Conservation (phyloP, 37 sponge, comb jelly and placozoan genomes). For the Halisarca cf. caerulea region DNA sequence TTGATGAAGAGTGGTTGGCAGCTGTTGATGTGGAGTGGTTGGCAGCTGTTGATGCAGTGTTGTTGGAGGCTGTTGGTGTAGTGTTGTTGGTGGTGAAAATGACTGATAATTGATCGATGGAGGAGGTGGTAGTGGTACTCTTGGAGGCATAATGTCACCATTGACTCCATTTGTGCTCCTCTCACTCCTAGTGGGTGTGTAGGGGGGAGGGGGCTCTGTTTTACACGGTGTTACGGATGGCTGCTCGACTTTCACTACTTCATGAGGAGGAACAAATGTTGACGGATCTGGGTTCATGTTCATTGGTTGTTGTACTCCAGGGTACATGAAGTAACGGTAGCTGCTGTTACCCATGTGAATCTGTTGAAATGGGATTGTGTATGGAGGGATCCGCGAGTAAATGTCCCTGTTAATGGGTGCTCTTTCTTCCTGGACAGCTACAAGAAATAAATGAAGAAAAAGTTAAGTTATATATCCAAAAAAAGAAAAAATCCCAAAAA, state of each 20-base stretch:
- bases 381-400: background rate
- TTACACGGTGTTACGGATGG: background rate
- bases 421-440: slow-evolving; percentile 91
- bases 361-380: background rate
- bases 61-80: too few relatives aligned
- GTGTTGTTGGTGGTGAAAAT: too few relatives aligned
- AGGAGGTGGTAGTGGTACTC: too few relatives aligned
- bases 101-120: too few relatives aligned
- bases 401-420: slow-evolving; percentile 38
- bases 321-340: background rate
- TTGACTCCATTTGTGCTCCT: too few relatives aligned
- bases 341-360: background rate
- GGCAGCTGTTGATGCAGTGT: background rate
- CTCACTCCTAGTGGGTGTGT: too few relatives aligned
- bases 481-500: too few relatives aligned
- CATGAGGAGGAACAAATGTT: background rate
- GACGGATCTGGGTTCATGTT: background rate
- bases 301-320: background rate
- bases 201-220: too few relatives aligned
- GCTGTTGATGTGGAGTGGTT: background rate
- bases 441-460: too few relatives aligned
- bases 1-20: background rate
- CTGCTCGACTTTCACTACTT: slow-evolving; percentile 1
- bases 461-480: too few relatives aligned
- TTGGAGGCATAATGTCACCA: too few relatives aligned